These are phyloP conservation scores for Carcina quercana DNA, from an alignment of 2,888 invertebrate species.

Conservation along the genomic window DNA sequence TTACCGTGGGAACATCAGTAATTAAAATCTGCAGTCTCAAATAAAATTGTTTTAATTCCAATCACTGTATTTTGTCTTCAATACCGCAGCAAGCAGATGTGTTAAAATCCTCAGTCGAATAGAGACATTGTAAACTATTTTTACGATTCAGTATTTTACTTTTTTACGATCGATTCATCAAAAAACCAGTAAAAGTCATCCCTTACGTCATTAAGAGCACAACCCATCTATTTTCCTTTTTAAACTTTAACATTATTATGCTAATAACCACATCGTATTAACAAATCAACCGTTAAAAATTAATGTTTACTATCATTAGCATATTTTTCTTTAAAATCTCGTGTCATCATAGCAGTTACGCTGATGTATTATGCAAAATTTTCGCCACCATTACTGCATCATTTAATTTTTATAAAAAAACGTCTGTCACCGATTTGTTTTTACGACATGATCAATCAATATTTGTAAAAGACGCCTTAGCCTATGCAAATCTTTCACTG, in stretches of 20 bases:
- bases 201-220: conserved; percentile 35
- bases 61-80: conserved; percentile 5
- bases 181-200: conserved; percentile 59
- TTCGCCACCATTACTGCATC: conserved; percentile 39
- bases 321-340: conserved; percentile 59
- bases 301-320: conserved; percentile 67
- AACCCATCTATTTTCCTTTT: conserved; percentile 29
- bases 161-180: conserved; percentile 57
- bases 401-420: conserved; percentile 40
- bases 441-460: conserved; percentile 66
- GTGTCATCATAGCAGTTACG: conserved; percentile 46
- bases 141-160: conserved; percentile 36
- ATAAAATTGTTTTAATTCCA: conserved; percentile 2
- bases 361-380: conserved; percentile 35
- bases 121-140: conserved; percentile 37
- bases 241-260: conserved; percentile 47
- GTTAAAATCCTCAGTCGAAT: conserved; percentile 26
- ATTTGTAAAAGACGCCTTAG: conserved; percentile 23
- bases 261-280: conserved; percentile 53
- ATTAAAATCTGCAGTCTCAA: conserved; percentile 8
- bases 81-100: conserved; percentile 41
- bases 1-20: conserved; percentile 42
- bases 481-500: conserved; percentile 49
- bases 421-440: conserved; percentile 30
- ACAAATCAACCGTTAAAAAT: conserved; percentile 74